A percentile compares a stretch with the other conserved stretches of the same genome.
Evolutionary conservation across 2,113 vertebrate species (phyloP).

Genomic region (Heteronetta atricapilla): DNA sequence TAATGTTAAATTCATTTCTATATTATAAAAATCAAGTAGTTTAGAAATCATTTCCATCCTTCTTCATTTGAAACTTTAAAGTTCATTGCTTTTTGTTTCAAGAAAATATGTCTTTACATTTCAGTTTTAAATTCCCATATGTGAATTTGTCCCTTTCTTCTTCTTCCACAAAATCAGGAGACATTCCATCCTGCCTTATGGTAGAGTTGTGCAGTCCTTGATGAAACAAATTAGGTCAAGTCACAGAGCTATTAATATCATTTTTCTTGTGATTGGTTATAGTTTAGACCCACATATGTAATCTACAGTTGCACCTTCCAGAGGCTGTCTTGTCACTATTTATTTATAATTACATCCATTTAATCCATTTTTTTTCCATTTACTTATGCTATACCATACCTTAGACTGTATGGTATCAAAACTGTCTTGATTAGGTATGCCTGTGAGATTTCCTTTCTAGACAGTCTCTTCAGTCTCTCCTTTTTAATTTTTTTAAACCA

Average conservation of each 20-base stretch:
- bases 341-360: background rate
- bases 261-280: background rate
- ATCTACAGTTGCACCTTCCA: background rate
- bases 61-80: background rate
- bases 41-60: background rate
- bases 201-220: background rate
- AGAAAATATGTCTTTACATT: background rate
- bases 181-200: background rate
- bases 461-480: background rate
- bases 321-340: background rate
- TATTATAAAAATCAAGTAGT: background rate
- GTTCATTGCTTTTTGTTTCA: background rate
- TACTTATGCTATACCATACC: background rate
- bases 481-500: background rate
- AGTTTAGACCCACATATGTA: background rate
- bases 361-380: background rate
- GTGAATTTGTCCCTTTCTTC: background rate
- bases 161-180: background rate
- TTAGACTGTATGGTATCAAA: background rate
- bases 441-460: background rate
- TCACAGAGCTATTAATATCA: background rate
- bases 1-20: background rate
- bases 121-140: background rate
- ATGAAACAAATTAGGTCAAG: background rate
- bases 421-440: background rate